These are phyloP conservation scores for Hestina assimilis DNA, from an alignment of 1,140 invertebrate genomes.

Conservation along the genomic window DNA sequence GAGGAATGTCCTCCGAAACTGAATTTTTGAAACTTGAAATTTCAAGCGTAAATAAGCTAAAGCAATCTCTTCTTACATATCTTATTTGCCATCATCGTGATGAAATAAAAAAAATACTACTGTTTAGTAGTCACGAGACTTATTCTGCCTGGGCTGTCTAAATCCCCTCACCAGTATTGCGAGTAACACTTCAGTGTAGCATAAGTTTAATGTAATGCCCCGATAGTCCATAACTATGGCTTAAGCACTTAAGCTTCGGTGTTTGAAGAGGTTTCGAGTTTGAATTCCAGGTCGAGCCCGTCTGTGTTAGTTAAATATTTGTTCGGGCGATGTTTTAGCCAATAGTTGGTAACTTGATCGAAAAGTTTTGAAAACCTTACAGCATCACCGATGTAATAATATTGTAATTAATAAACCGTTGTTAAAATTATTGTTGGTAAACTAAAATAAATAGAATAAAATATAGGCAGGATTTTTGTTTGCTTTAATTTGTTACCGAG, in stretches of 20 bases:
- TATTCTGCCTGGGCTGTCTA: conserved; percentile 11
- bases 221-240: conserved; percentile 23
- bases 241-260: conserved; percentile 38
- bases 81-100: too few relatives aligned
- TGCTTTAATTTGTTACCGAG: too few relatives aligned
- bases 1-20: too few relatives aligned
- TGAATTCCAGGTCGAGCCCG: conserved; percentile 35
- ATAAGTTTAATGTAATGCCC: conserved; percentile 24
- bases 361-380: background rate
- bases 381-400: background rate
- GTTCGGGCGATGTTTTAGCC: conserved; percentile 23
- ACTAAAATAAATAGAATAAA: too few relatives aligned
- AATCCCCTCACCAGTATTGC: conserved; percentile 12
- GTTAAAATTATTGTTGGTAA: too few relatives aligned
- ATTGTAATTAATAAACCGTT: too few relatives aligned
- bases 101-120: too few relatives aligned
- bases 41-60: too few relatives aligned
- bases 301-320: conserved; percentile 33
- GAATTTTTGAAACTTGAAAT: too few relatives aligned
- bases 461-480: too few relatives aligned
- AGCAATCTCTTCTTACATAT: too few relatives aligned
- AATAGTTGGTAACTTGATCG: conserved; percentile 19
- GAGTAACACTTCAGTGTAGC: conserved; percentile 15
- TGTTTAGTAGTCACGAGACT: conserved; percentile 6
- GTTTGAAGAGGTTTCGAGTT: conserved; percentile 36